Conservation (phyloP, 2,888 invertebrate species). For the Volucella zonaria region DNA sequence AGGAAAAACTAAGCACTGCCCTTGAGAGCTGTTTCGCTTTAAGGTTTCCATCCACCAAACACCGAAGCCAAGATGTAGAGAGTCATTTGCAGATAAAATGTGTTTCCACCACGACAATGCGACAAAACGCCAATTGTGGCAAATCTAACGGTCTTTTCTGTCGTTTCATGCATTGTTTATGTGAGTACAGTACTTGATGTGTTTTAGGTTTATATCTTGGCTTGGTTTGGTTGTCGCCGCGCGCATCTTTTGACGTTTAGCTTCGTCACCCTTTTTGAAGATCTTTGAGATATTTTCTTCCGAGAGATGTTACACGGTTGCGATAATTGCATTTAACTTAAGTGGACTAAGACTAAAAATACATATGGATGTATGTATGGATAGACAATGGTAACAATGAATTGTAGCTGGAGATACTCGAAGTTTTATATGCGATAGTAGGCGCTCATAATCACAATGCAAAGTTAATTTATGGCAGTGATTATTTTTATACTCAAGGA, state of each 20-base stretch:
- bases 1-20: conserved; percentile 52
- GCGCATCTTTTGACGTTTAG: conserved; percentile 45
- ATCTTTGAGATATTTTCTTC: conserved; percentile 13
- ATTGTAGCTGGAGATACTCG: conserved; percentile 20
- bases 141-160: conserved; percentile 58
- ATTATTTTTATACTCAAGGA: conserved; percentile 69
- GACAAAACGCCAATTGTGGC: conserved; percentile 57
- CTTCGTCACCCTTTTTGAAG: conserved; percentile 67
- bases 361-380: no score
- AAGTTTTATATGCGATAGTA: not conserved
- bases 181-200: conserved; percentile 24
- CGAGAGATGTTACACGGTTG: conserved; percentile 47
- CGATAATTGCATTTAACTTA: conserved; percentile 60
- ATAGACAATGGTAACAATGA: conserved; percentile 56
- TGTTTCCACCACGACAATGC: conserved; percentile 43
- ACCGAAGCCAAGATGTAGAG: conserved; percentile 25
- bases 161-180: conserved; percentile 58
- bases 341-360: conserved; percentile 30
- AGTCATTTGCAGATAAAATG: conserved; percentile 57
- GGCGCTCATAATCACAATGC: conserved; percentile 64
- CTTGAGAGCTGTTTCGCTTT: conserved; percentile 64
- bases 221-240: conserved; percentile 9
- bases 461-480: conserved; percentile 68
- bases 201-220: conserved; percentile 31
- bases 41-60: conserved; percentile 10